These are phyloP conservation scores for Mormyrus lacerda DNA, from an alignment of 2,113 vertebrate species.

Conservation along the genomic window DNA sequence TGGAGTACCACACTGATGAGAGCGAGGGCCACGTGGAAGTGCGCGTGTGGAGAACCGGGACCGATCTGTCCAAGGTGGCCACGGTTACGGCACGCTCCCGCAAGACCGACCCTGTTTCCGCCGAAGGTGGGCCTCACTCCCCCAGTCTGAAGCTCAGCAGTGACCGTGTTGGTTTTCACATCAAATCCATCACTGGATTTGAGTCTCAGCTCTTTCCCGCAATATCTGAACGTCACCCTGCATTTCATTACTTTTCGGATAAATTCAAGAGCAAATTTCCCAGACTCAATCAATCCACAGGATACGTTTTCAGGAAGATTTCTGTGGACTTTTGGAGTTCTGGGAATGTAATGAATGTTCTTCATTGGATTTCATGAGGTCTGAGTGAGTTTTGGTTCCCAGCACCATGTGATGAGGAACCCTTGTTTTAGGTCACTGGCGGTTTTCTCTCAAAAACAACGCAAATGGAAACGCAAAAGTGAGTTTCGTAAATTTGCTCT, in stretches of 20 bases:
- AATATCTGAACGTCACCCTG: not conserved
- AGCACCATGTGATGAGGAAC: not conserved
- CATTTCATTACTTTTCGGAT: not conserved
- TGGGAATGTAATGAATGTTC: not conserved
- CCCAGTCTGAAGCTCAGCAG: not conserved
- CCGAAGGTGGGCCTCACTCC: conserved; percentile 65
- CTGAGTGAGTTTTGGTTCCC: not conserved
- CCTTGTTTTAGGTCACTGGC: not conserved
- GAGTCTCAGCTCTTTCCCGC: not conserved
- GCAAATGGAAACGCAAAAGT: not conserved
- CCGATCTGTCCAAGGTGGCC: conserved; percentile 74
- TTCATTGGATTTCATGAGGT: not conserved
- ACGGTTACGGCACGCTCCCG: conserved; percentile 80
- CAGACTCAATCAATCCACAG: not conserved
- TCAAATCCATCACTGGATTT: not conserved
- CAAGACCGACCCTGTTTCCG: conserved; percentile 72
- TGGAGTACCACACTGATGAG: conserved; percentile 75
- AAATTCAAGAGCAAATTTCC: not conserved
- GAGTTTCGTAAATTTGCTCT: not conserved
- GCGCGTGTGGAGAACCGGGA: conserved; percentile 77
- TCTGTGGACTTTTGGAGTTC: not conserved
- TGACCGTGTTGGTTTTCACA: not conserved
- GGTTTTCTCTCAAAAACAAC: not conserved
- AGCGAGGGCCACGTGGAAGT: conserved; percentile 74
- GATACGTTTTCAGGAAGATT: not conserved